Evolutionary conservation across 2,888 invertebrate genomes (phyloP), one percentile per base, ranked within the genome.

Genomic region (Bellardia bayeri): DNA sequence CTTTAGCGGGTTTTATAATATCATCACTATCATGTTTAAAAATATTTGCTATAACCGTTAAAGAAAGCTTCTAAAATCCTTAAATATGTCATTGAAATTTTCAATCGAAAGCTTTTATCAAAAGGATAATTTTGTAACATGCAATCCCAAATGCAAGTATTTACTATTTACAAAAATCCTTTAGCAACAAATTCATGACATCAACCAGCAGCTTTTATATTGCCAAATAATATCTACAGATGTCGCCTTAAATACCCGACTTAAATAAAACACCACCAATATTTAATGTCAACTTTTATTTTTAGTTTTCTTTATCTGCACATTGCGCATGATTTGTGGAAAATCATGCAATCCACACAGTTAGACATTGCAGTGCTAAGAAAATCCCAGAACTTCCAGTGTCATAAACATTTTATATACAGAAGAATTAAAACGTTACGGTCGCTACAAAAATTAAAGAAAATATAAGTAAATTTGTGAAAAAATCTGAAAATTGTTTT

Each of bases 331-430:
- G 89, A 54, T 42, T 72, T 68, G 0, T 80, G 76, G 75, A 87
- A 85, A 87, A 74, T 79, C 69, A 71, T 66, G 16, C 11, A 63
- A 63, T 88, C 86, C 88, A 89, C 88, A 87, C 37, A 49, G 66
- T 45, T 72, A 82, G 56, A 82, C 80, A 88, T 87, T 87, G 82
- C 87, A 85, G 74, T 85, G 16, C 68, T 69, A 79, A 79, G 87
- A 88, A 89, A 88, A 88, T 54, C 81, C 76, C 80, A 90, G 90
- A 90, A 89, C 88, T 91, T 91, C 90, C 90, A 89, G 89, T 89
- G 56, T 85, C 88, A 86, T 89, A 90, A 90, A 88, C 89, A 91
- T 91, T 91, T 91, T 89, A 90, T 91, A 89, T 84, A 82, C 82
- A 75, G 79, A 85, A 79, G 81, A 79, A 69, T 42, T 75, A 72